Base-by-base conservation (phyloP, 2,797 vertebrate species). In the Tachyglossus aculeatus region DNA sequence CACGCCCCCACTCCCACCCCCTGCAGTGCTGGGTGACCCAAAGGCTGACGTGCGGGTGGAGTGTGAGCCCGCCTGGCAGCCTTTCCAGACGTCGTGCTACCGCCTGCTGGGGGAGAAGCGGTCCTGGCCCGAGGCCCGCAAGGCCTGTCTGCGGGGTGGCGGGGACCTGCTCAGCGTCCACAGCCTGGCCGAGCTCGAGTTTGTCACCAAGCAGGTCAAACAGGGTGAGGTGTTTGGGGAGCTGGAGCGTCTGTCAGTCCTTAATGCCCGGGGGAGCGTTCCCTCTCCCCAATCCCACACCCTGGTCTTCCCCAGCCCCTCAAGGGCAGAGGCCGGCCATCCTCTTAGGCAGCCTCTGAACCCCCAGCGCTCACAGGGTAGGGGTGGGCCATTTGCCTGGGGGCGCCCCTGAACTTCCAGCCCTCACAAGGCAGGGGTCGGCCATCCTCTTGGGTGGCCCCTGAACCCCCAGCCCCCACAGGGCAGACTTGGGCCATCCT, bases 61-160 rank as follows among this genome's bases (percentile, higher is more conserved):
- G 72, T 99, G 98, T 1, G 95, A 96, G 59, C 92, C 94, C 33
- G 95, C 95, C 88, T 99, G 97, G 98, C 94, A 96, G 90, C 90
- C 94, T 47, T 99, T 98, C 87, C 96, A 96, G 91, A 94, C 95
- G 37, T 94, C 94, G 83, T 99, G 98, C 90, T 99, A 99, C 91
- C 94, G 95, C 43, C 84, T 98, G 72, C 95, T 93, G 36, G 90
- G 89, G 0, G 96, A 98, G 78, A 96, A 95, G 84, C 92, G 85
- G 27, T 95, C 92, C 73, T 99, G 98, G 98, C 93, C 94, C 53
- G 90, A 94, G 1, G 95, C 97, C 0, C 95, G 94, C 86, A 96
- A 95, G 88, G 92, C 86, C 9, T 99, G 98, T 68, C 93, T 98
- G 78, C 92, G 94, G 75, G 93, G 92, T 0, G 96, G 96, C 2